Evolutionary conservation across 2,888 invertebrate species (phyloP).

Genomic region (Plagodis dolabraria): DNA sequence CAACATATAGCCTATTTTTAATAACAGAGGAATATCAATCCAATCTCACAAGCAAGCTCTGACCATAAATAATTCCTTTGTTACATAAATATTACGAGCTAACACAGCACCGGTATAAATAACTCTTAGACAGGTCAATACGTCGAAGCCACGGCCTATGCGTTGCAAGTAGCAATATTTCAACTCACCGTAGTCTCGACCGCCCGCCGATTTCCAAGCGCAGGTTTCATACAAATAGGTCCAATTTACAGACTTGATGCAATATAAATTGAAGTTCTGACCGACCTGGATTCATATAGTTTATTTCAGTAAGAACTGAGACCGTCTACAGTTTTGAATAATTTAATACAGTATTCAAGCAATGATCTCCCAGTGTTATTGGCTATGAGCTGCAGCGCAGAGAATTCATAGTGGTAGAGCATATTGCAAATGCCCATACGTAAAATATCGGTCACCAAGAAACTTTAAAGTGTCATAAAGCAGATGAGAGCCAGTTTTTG

Average conservation of each 20-base stretch:
- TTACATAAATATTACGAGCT: constrained; percentile 10
- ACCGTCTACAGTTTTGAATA: too few species aligned
- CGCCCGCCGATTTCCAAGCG: constrained; percentile 46
- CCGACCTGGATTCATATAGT: constrained; percentile 60
- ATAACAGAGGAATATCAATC: background rate
- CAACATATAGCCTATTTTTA: too few species aligned
- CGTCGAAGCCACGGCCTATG: constrained; percentile 35
- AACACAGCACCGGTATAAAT: constrained; percentile 19
- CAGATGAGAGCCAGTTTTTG: too few species aligned
- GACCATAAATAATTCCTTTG: constrained; percentile 10
- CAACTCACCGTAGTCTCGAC: constrained; percentile 59
- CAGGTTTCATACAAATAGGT: constrained; percentile 65
- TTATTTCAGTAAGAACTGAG: constrained; percentile 10
- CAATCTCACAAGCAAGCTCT: constrained; percentile 1
- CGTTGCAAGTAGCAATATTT: constrained; percentile 54
- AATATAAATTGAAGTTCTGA: constrained; percentile 71
- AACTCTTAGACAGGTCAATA: constrained; percentile 29
- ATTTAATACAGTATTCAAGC: background rate
- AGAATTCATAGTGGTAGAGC: too few species aligned
- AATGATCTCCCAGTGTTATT: background rate
- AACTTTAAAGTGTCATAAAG: too few species aligned
- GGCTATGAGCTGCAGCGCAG: too few species aligned
- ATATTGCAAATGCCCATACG: too few species aligned
- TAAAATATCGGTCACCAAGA: too few species aligned
- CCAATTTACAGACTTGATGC: constrained; percentile 70